These are phyloP conservation scores for Bedellia somnulentella DNA, from an alignment of 2,888 invertebrate genomes.

Conservation along the genomic window DNA sequence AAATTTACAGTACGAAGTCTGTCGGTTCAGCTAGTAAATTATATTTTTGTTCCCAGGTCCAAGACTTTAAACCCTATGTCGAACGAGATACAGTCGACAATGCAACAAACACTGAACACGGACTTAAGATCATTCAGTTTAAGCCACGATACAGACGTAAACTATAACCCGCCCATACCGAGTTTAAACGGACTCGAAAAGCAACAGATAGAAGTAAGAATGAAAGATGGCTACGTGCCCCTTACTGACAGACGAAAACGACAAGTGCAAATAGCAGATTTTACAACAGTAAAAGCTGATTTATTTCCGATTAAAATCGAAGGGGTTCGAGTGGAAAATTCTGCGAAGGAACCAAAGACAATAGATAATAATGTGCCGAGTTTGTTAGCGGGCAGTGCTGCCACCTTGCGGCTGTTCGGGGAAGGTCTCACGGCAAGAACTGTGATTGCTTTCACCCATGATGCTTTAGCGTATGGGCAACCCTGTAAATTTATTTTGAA, in stretches of 20 bases:
- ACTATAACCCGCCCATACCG: constrained; percentile 21
- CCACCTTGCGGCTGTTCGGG: constrained; percentile 71
- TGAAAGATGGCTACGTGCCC: constrained; percentile 23
- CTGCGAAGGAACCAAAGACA: constrained; percentile 57
- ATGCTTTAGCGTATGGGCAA: constrained; percentile 49
- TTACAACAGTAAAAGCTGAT: background rate
- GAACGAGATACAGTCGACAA: no score
- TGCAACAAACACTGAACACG: no score
- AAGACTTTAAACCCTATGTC: no score
- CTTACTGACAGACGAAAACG: constrained; percentile 12
- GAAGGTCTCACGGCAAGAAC: constrained; percentile 66
- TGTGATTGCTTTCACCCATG: constrained; percentile 71
- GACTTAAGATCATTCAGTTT: no score
- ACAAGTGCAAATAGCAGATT: constrained; percentile 10
- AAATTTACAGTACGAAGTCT: no score
- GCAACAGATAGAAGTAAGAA: constrained; percentile 25
- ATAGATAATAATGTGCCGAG: constrained; percentile 66
- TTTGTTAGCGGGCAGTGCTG: constrained; percentile 62
- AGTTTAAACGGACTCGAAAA: constrained; percentile 22
- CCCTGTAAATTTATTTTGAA: constrained; percentile 65
- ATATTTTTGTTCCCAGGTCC: no score
- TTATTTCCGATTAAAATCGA: constrained; percentile 27
- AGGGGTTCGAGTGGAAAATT: constrained; percentile 61
- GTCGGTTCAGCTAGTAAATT: no score
- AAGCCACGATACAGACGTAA: constrained; percentile 43